Base-by-base conservation (phyloP, 1,140 invertebrate genomes). In the Drosophila ironensis region DNA sequence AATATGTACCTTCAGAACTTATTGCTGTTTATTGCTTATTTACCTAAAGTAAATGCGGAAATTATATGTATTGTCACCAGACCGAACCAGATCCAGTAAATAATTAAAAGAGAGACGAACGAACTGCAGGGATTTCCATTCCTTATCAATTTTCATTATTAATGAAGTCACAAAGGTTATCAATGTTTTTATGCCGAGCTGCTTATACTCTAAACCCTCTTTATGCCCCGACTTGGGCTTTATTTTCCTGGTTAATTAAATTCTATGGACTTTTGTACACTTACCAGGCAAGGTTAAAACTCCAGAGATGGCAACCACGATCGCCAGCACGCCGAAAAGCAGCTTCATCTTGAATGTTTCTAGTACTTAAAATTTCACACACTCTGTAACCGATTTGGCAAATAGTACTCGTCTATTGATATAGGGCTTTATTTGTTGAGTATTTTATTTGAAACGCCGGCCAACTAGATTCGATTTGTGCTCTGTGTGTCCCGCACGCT, bases 261-360 rank as follows among this genome's bases (percentile, higher is more conserved):
- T n/a, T 17, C 24, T 14, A 11, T 12, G 3, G 5, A 11, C 11
- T 41, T n/a, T n/a, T n/a, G n/a, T 20, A n/a, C 37, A 88, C 86
- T 88, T 27, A 88, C 86, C 86, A 59, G 86, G 86, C 61, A 88
- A 53, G 11, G 86, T 60, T 7, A 53, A 69, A 38, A 69, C 75
- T 20, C 76, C 78, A 53, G 59, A 72, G 11, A 80, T 46, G 40
- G 86, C 66, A 20, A 88, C 40, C 12, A 41, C 46, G 67, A 75
- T 84, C 56, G 77, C 45, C 30, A 88, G 37, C 25, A 72, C 27
- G 44, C 54, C 61, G 20, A 54, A 57, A 12, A 86, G 30, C 30
- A 81, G 69, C 76, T 88, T 88, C 86, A 88, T 88, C 54, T 78
- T 80, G n/a, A 8, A 24, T 33, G 12, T 47, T 28, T 16, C 25